Evolutionary conservation across 92 coral and sea anemone species (phyloP).

Genomic region (Siderastrea siderea): DNA sequence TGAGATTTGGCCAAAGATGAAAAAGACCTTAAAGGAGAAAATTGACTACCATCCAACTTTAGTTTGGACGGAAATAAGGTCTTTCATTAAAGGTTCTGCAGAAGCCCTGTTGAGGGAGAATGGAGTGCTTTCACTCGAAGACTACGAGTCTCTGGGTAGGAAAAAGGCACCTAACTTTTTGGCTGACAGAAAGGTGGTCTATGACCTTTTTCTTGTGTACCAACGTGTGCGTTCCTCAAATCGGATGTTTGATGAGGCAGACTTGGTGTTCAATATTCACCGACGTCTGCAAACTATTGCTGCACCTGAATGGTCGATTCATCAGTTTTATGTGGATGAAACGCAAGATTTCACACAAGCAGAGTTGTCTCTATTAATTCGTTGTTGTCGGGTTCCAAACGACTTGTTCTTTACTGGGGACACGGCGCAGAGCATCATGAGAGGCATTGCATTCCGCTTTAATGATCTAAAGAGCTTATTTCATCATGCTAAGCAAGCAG

Average conservation of each 20-base stretch:
- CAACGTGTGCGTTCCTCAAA: conserved; percentile 66
- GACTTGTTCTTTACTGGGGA: no score
- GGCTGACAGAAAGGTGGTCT: conserved; percentile 80
- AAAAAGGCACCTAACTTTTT: conserved; percentile 93
- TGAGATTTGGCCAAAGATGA: no score
- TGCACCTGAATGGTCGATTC: no score
- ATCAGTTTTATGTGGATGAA: no score
- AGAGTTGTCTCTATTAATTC: no score
- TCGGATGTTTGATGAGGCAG: conserved; percentile 96
- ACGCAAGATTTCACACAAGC: no score
- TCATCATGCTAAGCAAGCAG: no score
- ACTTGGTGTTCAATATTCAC: no score
- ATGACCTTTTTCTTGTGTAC: conserved; percentile 77
- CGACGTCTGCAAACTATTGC: no score
- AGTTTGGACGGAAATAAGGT: conserved; percentile 97
- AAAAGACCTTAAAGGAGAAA: no score
- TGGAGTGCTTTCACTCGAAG: conserved; percentile 80
- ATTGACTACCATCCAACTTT: no score
- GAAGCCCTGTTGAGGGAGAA: conserved; percentile 81
- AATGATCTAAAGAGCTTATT: conserved; percentile 88
- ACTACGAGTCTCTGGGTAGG: conserved; percentile 84
- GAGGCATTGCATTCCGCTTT: conserved; percentile 97
- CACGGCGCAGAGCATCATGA: conserved; percentile 99
- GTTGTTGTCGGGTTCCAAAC: no score
- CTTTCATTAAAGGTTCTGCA: conserved; percentile 97